A percentile compares a stretch with the other conserved stretches of the same genome.
These are phyloP conservation scores for Rhamphomyia laevipes DNA, from an alignment of 2,888 invertebrate genomes.

Conservation along the genomic window DNA sequence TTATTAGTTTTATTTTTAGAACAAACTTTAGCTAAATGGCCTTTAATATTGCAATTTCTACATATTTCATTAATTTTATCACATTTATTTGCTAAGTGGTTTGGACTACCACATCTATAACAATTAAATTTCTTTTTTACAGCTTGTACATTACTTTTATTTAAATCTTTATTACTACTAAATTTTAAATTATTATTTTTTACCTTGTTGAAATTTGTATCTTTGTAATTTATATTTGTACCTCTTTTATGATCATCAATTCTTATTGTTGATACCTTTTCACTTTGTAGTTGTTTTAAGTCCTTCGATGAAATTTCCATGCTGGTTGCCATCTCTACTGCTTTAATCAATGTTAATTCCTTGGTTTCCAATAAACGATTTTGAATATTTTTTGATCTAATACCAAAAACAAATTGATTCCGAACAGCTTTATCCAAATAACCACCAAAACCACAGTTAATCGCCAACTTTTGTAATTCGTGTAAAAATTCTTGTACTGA, in stretches of 20 bases:
- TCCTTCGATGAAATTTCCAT: background rate
- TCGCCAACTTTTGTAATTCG: slow-evolving; percentile 14
- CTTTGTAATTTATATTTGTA: no score
- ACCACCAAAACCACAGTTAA: slow-evolving; percentile 17
- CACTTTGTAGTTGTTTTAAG: background rate
- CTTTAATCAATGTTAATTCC: background rate
- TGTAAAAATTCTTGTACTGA: slow-evolving; percentile 14
- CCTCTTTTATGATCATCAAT: background rate
- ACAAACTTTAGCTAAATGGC: background rate
- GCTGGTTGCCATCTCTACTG: background rate
- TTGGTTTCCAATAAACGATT: slow-evolving; percentile 16
- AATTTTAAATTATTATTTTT: no score
- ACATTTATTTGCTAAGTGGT: background rate
- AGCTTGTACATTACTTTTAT: slow-evolving; percentile 7
- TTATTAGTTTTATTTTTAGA: background rate
- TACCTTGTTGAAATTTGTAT: no score
- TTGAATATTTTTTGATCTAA: slow-evolving; percentile 12
- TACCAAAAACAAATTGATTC: slow-evolving; percentile 18
- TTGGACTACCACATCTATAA: background rate
- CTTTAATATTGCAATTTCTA: background rate
- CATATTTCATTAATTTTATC: background rate
- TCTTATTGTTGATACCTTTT: background rate
- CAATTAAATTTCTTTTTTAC: background rate
- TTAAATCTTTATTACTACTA: no score
- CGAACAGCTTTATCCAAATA: slow-evolving; percentile 18